A percentile compares a stretch with the other conserved stretches of the same genome.
Conservation (phyloP, 1,140 invertebrate genomes). For the Brachystomella parvula region DNA sequence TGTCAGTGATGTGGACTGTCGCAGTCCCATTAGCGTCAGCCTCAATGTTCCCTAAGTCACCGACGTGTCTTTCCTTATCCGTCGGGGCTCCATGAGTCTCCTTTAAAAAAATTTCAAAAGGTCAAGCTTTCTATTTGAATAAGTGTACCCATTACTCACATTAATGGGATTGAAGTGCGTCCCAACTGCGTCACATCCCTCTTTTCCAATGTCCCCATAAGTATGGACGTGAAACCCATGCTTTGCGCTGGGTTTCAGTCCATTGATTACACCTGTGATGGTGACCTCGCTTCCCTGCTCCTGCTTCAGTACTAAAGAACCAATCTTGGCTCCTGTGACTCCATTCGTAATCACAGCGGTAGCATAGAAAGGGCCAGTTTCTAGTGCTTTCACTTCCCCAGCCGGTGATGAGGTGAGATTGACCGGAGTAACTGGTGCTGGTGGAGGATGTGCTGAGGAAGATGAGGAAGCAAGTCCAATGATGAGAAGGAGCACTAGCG, state of each 20-base stretch:
- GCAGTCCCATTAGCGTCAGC: slow-evolving; percentile 43
- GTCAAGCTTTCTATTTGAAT: neutral
- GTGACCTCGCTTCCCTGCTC: neutral
- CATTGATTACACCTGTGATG: slow-evolving; percentile 11
- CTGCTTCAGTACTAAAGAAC: neutral
- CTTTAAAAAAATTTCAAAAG: slow-evolving; percentile 22
- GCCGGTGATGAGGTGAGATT: neutral
- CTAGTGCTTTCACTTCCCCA: neutral
- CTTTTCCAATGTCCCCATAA: slow-evolving; percentile 14
- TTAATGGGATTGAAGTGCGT: slow-evolving; percentile 22
- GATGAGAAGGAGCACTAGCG: neutral
- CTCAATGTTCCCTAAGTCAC: slow-evolving; percentile 47
- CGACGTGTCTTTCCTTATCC: slow-evolving; percentile 41
- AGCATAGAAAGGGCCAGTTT: neutral
- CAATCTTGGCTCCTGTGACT: neutral
- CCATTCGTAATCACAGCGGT: neutral
- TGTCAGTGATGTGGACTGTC: slow-evolving; percentile 42
- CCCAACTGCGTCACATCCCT: slow-evolving; percentile 18
- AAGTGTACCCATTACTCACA: slow-evolving; percentile 13
- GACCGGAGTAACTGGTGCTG: neutral
- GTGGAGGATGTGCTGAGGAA: neutral
- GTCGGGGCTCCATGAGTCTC: slow-evolving; percentile 6
- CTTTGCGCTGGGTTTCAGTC: neutral
- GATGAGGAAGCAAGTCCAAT: neutral
- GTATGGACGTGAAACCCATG: slow-evolving; percentile 28